Evolutionary conservation across 2,888 invertebrate genomes (phyloP), one percentile per base, ranked within the genome.

Genomic region (Agrotis clavis): DNA sequence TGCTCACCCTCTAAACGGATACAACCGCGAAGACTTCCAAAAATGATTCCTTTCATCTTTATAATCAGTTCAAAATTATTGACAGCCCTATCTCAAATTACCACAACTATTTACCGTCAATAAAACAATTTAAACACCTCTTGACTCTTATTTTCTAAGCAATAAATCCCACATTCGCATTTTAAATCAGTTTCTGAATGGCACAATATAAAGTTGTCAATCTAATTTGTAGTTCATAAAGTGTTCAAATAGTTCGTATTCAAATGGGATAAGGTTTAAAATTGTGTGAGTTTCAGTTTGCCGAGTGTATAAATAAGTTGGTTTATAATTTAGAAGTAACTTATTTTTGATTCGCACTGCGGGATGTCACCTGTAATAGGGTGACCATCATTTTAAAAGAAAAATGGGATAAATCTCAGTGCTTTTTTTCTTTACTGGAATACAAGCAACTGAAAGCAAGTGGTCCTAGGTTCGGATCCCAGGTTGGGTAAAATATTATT

Each of bases 321-420:
- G 83, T 71, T 61, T 51, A 65, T 48, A 48, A 70, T 66, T 81
- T 71, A 56, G 71, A 61, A 45, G 72, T 72, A 67, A 85, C 76
- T 83, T 80, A 87, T 87, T 87, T 87, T 85, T 85, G 86, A 83
- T 87, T 83, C 67, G 67, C 83, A 48, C 87, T 11, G 70, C 87
- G 85, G 87, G 87, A 53, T 75, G 78, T 80, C 80, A 79, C 70
- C 67, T 81, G 57, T 30, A 9, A 57, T 61, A 72, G 65, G 81
- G 71, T 70, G 69, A 62, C 53, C 5, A 6, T 35, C 50, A n/a
- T 47, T 64, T 79, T 19, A 2, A 3, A n/a, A 56, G 35, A 11
- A 35, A 3, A 2, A n/a, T 35, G 14, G 35, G 57, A 57, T 19
- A 57, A 41, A 41, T 41, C 41, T 41, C 41, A 11, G 1, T 35